Percentiles rank a stretch among this genome's conserved stretches.
These are phyloP conservation scores for Platynereis dumerilii DNA, from an alignment of 2,888 invertebrate species.

Conservation along the genomic window DNA sequence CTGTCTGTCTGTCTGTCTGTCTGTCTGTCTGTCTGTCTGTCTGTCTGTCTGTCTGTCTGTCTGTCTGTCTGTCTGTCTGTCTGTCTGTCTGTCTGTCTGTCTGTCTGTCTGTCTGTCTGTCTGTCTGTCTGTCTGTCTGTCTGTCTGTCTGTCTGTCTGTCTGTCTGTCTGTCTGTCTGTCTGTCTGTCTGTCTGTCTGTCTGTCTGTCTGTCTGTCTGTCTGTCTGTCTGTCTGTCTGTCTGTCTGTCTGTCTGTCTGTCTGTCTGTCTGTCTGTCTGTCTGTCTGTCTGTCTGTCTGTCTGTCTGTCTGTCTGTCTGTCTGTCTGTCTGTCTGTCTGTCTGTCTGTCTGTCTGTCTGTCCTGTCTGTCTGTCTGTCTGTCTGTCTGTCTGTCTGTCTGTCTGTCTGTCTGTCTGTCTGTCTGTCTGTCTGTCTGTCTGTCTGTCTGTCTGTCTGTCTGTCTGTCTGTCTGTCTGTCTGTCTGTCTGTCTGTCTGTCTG, in stretches of 20 bases:
- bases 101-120: conserved; percentile 24
- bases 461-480: conserved; percentile 24
- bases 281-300: conserved; percentile 33
- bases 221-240: conserved; percentile 32
- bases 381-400: conserved; percentile 28
- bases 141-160: conserved; percentile 24
- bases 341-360: conserved; percentile 34
- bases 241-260: conserved; percentile 32
- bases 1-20: conserved; percentile 30
- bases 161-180: no score
- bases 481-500: conserved; percentile 35
- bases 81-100: conserved; percentile 34
- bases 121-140: conserved; percentile 34
- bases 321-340: conserved; percentile 33
- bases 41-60: conserved; percentile 33
- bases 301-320: conserved; percentile 32
- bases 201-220: conserved; percentile 31
- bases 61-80: conserved; percentile 26
- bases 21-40: conserved; percentile 29
- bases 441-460: conserved; percentile 34
- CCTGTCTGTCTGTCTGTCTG: conserved; percentile 30
- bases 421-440: conserved; percentile 25
- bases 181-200: no score
- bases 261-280: conserved; percentile 30
- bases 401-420: conserved; percentile 33